Evolutionary conservation across 2,113 vertebrate genomes (phyloP), one percentile per base, ranked within the genome.

Genomic region (Puffinus mauretanicus): DNA sequence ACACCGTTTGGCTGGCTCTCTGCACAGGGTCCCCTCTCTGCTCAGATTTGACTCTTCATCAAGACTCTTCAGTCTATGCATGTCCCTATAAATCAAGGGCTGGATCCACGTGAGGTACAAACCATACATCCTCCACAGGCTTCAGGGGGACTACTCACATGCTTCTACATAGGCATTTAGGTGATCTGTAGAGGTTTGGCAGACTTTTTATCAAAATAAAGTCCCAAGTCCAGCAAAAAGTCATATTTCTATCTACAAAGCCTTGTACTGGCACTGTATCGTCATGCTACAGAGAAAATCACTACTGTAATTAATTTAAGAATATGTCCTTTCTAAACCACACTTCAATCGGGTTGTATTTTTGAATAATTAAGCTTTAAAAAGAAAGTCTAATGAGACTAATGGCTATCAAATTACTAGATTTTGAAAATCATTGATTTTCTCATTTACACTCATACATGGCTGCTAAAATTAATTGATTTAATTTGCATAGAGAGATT

Each of bases 341-440:
- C 32, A 79, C 89, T 96, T 97, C 92, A 96, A 92, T 97, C 3
- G 77, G 40, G 73, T 95, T 94, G 82, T 80, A 88, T 95, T 97
- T 97, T 97, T 98, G 86, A 98, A 97, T 98, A 97, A 98, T 98
- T 98, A 98, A 95, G 96, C 97, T 97, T 97, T 97, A 95, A 97
- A 98, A 97, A 92, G 91, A 96, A 98, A 97, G 73, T 94, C 94
- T 98, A 97, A 98, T 98, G 96, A 98, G 97, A 97, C 95, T 97
- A 98, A 98, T 97, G 95, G 97, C 97, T 97, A 98, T 96, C 97
- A 97, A 98, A 98, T 98, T 97, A 98, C 96, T 95, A 95, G 92
- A 97, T 98, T 98, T 97, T 96, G 95, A 97, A 98, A 98, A 98
- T 97, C 96, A 97, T 94, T 97, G 97, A 97, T 97, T 97, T 97